Evolutionary conservation across 1,140 invertebrate genomes (phyloP), one percentile per base, ranked within the genome.

Genomic region (Rhynchophorus ferrugineus): DNA sequence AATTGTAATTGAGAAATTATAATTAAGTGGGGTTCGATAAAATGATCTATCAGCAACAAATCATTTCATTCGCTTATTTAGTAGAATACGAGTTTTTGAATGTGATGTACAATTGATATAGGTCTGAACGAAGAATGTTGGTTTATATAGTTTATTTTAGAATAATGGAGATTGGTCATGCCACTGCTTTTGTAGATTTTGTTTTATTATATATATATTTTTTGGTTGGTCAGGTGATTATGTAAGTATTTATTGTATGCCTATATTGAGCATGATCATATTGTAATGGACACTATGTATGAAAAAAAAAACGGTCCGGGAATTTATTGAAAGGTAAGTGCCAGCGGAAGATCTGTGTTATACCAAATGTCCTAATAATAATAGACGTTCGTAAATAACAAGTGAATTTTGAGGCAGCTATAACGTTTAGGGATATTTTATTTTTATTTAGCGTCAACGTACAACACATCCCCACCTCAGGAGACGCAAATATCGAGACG

Each of bases 221-320:
- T n/a, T 45, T 52, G 49, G 49, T 38, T 52, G 49, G 49, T 52
- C 43, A 11, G 49, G 49, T 52, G 38, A 35, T 42, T 45, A 38
- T 45, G 43, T 33, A 45, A 45, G 11, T 6, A 11, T 29, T 6
- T 11, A 6, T 29, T 29, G 43, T 33, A 44, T 44, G 24, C 16
- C n/a, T 24, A 20, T 44, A 44, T 22, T 45, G 43, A 22, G 49
- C 49, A 52, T 52, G 49, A 37, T 13, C 21, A 7, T 21, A 19
- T 3, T n/a, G n/a, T n/a, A n/a, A n/a, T n/a, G n/a, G n/a, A 33
- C 36, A 35, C 8, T 29, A 18, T 13, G n/a, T 3, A 9, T 33
- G 29, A 19, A 41, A 41, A 41, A 6, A 41, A 8, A 17, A 9
- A 5, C 3, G 14, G 14, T 39, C 19, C 20, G 18, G 14, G 3